A percentile compares a stretch with the other conserved stretches of the same genome.
Conservation (phyloP, 2,888 invertebrate species). For the Pyralis farinalis region DNA sequence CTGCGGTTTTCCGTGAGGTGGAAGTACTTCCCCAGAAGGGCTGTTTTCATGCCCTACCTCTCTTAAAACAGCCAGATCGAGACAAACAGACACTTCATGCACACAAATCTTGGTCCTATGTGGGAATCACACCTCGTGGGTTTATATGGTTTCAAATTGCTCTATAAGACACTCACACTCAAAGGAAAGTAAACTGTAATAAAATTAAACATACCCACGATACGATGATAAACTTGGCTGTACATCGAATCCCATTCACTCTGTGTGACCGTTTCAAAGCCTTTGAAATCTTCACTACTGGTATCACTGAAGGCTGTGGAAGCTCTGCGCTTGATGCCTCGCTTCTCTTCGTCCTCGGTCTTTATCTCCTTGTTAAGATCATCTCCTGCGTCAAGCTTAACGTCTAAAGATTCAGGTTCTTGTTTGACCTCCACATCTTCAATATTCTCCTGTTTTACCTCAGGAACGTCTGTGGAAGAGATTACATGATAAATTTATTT, state of each 20-base stretch:
- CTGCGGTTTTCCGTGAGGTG: no score
- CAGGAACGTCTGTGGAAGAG: conserved; percentile 1
- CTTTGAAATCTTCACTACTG: conserved; percentile 54
- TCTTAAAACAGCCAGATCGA: no score
- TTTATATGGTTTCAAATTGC: no score
- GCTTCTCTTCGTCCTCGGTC: conserved; percentile 22
- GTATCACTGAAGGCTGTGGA: conserved; percentile 57
- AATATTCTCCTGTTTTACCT: conserved; percentile 15
- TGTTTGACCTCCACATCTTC: conserved; percentile 13
- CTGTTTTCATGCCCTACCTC: no score
- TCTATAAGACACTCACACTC: no score
- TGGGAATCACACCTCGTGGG: no score
- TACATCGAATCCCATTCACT: conserved; percentile 21
- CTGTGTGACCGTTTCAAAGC: conserved; percentile 46
- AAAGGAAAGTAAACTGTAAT: no score
- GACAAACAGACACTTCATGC: no score
- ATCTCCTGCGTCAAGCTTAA: conserved; percentile 11
- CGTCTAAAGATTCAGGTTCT: conserved; percentile 6
- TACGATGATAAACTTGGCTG: conserved; percentile 30
- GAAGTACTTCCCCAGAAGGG: no score
- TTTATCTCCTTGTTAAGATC: conserved; percentile 6
- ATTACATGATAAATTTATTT: no score
- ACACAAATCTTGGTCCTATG: no score
- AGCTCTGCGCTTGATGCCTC: conserved; percentile 60
- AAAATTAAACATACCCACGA: conserved; percentile 48